Conservation (phyloP, 2,797 vertebrate genomes). For the Amazona ochrocephala region DNA sequence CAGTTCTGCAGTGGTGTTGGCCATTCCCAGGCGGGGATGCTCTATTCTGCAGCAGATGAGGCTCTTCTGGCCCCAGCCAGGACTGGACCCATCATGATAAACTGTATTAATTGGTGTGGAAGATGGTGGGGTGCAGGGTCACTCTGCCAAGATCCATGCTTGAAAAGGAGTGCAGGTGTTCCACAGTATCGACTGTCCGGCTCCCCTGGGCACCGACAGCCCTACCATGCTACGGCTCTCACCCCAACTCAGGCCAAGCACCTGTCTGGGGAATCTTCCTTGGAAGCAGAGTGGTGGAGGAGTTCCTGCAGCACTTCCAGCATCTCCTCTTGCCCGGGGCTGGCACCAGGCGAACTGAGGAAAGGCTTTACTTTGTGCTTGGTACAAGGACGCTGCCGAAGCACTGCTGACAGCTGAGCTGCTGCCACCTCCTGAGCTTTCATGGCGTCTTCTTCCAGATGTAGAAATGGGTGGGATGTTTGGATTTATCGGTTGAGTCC, state of each 20-base stretch:
- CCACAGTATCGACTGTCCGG: fast-evolving
- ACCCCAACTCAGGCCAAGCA: fast-evolving
- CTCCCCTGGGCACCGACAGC: neutral
- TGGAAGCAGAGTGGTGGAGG: neutral
- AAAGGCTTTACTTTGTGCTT: neutral
- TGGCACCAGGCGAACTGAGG: neutral
- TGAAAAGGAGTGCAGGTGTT: fast-evolving
- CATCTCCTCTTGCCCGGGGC: neutral
- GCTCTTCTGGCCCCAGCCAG: neutral
- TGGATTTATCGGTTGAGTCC: neutral
- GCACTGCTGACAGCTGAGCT: neutral
- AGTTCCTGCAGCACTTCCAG: neutral
- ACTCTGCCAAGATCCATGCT: fast-evolving
- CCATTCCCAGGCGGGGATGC: neutral
- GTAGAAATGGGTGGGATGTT: neutral
- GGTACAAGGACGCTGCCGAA: neutral
- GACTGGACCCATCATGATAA: fast-evolving
- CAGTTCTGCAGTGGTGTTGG: neutral
- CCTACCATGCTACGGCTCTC: neutral
- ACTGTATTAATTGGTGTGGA: neutral
- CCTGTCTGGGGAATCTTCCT: fast-evolving
- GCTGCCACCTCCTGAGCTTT: neutral
- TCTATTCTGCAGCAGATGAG: neutral
- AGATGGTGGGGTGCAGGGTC: neutral
- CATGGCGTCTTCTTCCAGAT: neutral